Evolutionary conservation across 1,140 invertebrate genomes (phyloP).

Genomic region (Drosophila nikananu): DNA sequence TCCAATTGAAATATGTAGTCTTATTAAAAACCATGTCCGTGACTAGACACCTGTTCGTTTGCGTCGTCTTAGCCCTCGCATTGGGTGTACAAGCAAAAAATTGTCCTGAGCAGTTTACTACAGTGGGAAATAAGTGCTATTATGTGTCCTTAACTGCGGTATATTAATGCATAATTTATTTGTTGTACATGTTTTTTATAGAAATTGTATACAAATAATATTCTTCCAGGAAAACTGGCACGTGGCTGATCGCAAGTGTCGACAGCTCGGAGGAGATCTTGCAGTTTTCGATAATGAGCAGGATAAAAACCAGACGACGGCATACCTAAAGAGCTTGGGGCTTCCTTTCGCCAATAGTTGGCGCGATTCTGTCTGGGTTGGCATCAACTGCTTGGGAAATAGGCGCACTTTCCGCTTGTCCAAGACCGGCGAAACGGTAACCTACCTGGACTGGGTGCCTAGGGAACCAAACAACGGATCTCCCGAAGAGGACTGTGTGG

Average conservation of each 20-base stretch:
- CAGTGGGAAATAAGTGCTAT: conserved; percentile 18
- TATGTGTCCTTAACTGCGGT: conserved; percentile 8
- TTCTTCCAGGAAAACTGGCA: conserved; percentile 22
- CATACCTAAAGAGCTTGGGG: conserved; percentile 7
- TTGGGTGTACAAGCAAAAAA: too few species aligned
- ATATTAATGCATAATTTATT: not conserved
- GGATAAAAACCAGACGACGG: not conserved
- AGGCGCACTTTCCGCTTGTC: too few species aligned
- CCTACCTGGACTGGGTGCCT: not conserved
- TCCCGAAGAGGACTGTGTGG: conserved; percentile 32
- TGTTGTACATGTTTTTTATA: too few species aligned
- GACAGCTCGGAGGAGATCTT: conserved; percentile 10
- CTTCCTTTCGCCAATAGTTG: conserved; percentile 1
- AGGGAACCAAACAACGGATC: conserved; percentile 2
- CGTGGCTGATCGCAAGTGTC: conserved; percentile 23
- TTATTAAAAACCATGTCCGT: not conserved
- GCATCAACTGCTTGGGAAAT: too few species aligned
- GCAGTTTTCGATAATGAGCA: not conserved
- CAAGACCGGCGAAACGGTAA: too few species aligned
- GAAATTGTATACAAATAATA: not conserved
- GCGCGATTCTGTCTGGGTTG: conserved; percentile 16
- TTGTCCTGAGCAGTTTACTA: too few species aligned
- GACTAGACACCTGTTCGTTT: not conserved
- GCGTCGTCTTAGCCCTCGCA: not conserved
- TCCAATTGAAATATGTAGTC: not conserved